Evolutionary conservation across 2,113 vertebrate species (phyloP).

Genomic region (Boleophthalmus pectinirostris): DNA sequence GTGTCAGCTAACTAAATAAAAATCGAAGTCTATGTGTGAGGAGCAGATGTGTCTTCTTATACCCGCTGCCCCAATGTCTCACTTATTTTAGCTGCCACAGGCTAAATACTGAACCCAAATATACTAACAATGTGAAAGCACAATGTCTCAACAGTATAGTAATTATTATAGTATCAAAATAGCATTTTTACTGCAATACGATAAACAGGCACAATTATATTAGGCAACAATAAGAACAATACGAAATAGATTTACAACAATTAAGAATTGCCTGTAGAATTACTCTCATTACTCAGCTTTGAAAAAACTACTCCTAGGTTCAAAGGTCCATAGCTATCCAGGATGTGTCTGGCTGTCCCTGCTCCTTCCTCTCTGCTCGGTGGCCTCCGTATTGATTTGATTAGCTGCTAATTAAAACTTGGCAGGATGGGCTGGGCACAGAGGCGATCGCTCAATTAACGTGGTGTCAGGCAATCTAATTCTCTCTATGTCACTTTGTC

Average conservation of each 20-base stretch:
- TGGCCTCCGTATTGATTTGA: slow-evolving; percentile 89
- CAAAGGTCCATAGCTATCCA: slow-evolving; percentile 60
- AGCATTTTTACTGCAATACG: not conserved
- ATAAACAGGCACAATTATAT: not conserved
- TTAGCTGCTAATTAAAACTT: slow-evolving; percentile 95
- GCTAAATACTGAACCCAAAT: not conserved
- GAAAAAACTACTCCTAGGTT: slow-evolving; percentile 26
- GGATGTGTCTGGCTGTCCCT: slow-evolving; percentile 39
- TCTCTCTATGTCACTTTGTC: slow-evolving; percentile 67
- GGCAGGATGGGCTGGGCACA: slow-evolving; percentile 81
- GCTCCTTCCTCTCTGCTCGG: slow-evolving; percentile 53
- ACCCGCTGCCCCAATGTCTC: not conserved
- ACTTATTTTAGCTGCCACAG: not conserved
- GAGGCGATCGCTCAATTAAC: slow-evolving; percentile 82
- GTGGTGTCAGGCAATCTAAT: slow-evolving; percentile 92
- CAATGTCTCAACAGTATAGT: not conserved
- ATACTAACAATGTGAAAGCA: not conserved
- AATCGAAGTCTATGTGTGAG: slow-evolving; percentile 1
- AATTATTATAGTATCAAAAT: not conserved
- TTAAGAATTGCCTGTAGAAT: not conserved
- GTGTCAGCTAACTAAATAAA: slow-evolving; percentile 12
- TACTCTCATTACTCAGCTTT: slow-evolving; percentile 32
- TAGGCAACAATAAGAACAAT: not conserved
- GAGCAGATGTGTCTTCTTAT: slow-evolving; percentile 28
- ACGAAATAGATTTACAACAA: not conserved